Base-by-base conservation (phyloP, 1,140 invertebrate genomes). In the Meloidogyne exigua region DNA sequence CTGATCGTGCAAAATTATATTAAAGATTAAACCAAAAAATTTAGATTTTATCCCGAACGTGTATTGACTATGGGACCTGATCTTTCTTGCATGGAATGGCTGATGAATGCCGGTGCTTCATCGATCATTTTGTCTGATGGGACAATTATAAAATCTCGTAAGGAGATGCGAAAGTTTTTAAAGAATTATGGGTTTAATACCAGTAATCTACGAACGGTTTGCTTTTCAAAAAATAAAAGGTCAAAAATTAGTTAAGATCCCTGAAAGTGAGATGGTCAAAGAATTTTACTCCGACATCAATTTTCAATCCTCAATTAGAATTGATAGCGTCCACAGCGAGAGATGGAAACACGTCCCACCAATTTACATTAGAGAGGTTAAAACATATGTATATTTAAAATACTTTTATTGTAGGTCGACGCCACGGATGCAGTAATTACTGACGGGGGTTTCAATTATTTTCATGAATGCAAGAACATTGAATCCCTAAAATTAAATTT, bases 31-130 rank as follows among this genome's bases (percentile, higher is more conserved):
- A 23, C 2, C 0, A 0, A 28, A 28, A 23, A 13, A 65, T 80
- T 68, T 15, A 81, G 80, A 23, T 85, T 72, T 72, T 67, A 81
- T 36, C 73, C 72, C 25, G 74, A 85, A 25, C 75, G 85, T 28
- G 80, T 87, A 15, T 62, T 74, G 7, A 71, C 70, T 28, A 63
- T 86, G 11, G 85, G 85, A 11, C 85, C 85, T 2, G 85, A 86
- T 76, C 76, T 86, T 15, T 82, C 85, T 0, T 87, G 85, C 72
- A 69, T 86, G 0, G 85, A 87, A 76, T 86, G 85, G 85, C 70
- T 85, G 12, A 87, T 86, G 85, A 84, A 86, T 39, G 83, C 83
- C 64, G 85, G 85, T 32, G 73, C 85, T 18, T 83, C 85, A 9
- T 70, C 70, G 25, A 82, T 86, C 25, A 36, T 68, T 28, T 84